A percentile compares a stretch with the other conserved stretches of the same genome.
Evolutionary conservation across 1,140 invertebrate genomes (phyloP).

Genomic region (Pseudoatta argentina): DNA sequence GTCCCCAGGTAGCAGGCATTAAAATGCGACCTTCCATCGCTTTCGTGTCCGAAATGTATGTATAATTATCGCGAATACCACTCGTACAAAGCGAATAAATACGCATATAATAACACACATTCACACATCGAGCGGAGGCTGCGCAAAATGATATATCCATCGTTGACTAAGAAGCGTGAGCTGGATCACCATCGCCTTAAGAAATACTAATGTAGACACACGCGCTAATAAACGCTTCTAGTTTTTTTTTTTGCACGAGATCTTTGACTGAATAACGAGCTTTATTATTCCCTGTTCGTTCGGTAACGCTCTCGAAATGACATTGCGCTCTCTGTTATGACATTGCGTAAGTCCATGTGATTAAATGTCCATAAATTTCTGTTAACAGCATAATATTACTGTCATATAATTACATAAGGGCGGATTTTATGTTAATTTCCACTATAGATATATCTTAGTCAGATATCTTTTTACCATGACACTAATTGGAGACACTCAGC

Average conservation of each 20-base stretch:
- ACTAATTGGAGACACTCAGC: background rate
- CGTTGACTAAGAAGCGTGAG: conserved; percentile 34
- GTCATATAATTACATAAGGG: background rate
- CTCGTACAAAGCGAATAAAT: conserved; percentile 48
- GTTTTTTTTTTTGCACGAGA: background rate
- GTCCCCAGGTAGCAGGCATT: conserved; percentile 33
- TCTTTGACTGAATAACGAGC: conserved; percentile 35
- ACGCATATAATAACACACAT: conserved; percentile 53
- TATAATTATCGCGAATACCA: conserved; percentile 40
- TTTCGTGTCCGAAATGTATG: conserved; percentile 36
- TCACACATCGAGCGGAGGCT: background rate
- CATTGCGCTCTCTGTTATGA: conserved; percentile 13
- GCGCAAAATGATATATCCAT: conserved; percentile 38
- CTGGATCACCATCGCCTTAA: conserved; percentile 30
- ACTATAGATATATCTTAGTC: background rate
- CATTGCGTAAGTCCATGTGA: background rate
- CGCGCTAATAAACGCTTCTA: conserved; percentile 28
- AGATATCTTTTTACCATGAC: background rate
- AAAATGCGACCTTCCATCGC: conserved; percentile 53
- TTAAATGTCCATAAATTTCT: conserved; percentile 39
- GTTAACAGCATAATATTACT: background rate
- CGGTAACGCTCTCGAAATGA: background rate
- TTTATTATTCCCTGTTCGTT: conserved; percentile 14
- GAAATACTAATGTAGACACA: conserved; percentile 22
- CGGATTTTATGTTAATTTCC: background rate